Percentiles rank a stretch among this genome's conserved stretches.
Evolutionary conservation across 1,140 invertebrate genomes (phyloP).

Genomic region (Drosophila subpulchrella): DNA sequence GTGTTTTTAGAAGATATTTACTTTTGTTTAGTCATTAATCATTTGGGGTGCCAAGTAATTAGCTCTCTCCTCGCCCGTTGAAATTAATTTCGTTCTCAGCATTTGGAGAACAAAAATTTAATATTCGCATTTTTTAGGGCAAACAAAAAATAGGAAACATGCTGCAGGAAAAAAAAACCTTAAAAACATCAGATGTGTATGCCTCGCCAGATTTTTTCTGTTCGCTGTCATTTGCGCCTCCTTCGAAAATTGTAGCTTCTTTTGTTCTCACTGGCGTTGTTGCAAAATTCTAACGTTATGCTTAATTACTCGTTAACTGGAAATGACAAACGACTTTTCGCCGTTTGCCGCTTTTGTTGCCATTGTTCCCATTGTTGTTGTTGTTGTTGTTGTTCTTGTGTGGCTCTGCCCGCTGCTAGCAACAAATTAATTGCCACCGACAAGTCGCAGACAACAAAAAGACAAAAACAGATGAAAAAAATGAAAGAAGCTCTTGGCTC

Average conservation of each 20-base stretch:
- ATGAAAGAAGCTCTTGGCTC: slow-evolving; percentile 47
- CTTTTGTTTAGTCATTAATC: slow-evolving; percentile 35
- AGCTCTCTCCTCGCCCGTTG: not conserved
- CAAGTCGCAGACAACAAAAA: slow-evolving; percentile 47
- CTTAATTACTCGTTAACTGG: slow-evolving; percentile 80
- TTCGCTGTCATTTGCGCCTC: slow-evolving; percentile 27
- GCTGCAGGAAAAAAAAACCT: slow-evolving; percentile 6
- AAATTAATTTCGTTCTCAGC: not conserved
- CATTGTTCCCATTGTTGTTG: slow-evolving; percentile 18
- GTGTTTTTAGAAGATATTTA: slow-evolving; percentile 4
- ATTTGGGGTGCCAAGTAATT: slow-evolving; percentile 5
- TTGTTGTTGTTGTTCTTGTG: slow-evolving; percentile 39
- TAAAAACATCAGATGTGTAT: slow-evolving; percentile 15
- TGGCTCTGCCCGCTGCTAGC: slow-evolving; percentile 36
- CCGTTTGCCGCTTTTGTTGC: slow-evolving; percentile 43
- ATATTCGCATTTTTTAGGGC: slow-evolving; percentile 24
- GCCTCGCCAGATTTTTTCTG: slow-evolving; percentile 19
- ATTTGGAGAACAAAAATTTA: slow-evolving; percentile 12
- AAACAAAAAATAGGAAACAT: slow-evolving; percentile 15
- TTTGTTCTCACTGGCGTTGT: slow-evolving; percentile 47
- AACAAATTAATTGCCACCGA: slow-evolving; percentile 74
- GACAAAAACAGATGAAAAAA: slow-evolving; percentile 43
- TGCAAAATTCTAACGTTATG: slow-evolving; percentile 74
- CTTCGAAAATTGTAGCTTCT: slow-evolving; percentile 29
- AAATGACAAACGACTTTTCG: slow-evolving; percentile 76